phyloP scores from a whole-genome alignment of 2,797 vertebrate genomes.

The Anguilla marmorata region DNA sequence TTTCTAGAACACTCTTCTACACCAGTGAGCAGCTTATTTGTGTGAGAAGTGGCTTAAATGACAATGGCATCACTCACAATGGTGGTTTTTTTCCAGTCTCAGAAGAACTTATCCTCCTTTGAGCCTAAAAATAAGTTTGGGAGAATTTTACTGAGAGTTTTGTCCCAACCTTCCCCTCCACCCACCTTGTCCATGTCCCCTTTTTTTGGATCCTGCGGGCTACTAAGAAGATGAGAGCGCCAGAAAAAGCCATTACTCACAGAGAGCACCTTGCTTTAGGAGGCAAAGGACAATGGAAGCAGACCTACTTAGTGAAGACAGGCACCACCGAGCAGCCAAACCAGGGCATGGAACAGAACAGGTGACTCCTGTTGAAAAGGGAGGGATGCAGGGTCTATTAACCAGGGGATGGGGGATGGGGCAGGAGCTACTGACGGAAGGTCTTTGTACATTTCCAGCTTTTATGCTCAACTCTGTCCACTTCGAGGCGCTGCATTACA shows the following conservation, averaged over 20 bases:
- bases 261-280: slow-evolving; percentile 6
- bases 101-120: neutral
- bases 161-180: neutral
- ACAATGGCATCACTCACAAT: neutral
- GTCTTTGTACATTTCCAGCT: neutral
- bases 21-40: neutral
- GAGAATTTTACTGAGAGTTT: neutral
- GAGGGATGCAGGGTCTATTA: neutral
- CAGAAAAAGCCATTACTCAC: slow-evolving; percentile 9
- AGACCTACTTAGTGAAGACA: slow-evolving; percentile 14
- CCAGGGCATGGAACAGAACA: neutral
- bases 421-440: neutral
- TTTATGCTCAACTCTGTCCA: neutral
- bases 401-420: neutral
- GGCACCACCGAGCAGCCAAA: neutral
- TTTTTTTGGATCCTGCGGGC: neutral
- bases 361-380: neutral
- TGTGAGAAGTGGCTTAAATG: neutral
- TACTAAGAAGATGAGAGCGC: neutral
- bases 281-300: neutral
- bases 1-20: neutral
- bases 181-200: slow-evolving; percentile 5
- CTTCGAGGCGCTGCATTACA: neutral
- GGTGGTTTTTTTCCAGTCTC: neutral
- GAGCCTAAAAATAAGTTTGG: neutral